phyloP scores from a whole-genome alignment of 2,797 vertebrate species.

The Taeniopygia guttata region DNA sequence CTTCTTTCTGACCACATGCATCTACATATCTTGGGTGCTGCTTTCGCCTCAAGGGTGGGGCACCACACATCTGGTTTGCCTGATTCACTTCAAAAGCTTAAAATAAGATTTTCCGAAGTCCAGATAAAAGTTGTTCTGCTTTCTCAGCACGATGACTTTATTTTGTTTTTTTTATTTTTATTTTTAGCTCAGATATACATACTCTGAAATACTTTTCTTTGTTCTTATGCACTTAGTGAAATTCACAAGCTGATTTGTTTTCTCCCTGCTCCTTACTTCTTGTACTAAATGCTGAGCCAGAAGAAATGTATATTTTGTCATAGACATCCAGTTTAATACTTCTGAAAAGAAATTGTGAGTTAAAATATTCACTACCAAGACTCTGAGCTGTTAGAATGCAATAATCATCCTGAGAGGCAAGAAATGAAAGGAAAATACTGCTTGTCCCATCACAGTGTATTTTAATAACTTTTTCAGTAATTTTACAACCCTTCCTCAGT shows the following conservation, averaged over 20 bases:
- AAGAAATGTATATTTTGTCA: not conserved
- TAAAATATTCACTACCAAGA: not conserved
- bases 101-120: not conserved
- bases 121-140: not conserved
- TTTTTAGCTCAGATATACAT: not conserved
- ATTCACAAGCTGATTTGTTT: not conserved
- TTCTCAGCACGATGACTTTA: not conserved
- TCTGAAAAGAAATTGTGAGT: not conserved
- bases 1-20: not conserved
- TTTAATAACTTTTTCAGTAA: not conserved
- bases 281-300: not conserved
- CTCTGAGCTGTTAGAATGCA: not conserved
- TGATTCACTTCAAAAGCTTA: not conserved
- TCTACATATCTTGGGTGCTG: not conserved
- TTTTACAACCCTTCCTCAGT: not conserved
- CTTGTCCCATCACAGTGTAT: not conserved
- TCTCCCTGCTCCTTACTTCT: not conserved
- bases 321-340: not conserved
- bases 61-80: not conserved
- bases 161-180: not conserved
- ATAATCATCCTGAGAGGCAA: not conserved
- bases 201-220: not conserved
- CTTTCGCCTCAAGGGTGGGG: not conserved
- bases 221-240: not conserved
- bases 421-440: not conserved